Evolutionary conservation across 53 echinoderm and acorn worm species (phyloP), one percentile per base, ranked within the genome.

Genomic region (Patiria pectinifera): DNA sequence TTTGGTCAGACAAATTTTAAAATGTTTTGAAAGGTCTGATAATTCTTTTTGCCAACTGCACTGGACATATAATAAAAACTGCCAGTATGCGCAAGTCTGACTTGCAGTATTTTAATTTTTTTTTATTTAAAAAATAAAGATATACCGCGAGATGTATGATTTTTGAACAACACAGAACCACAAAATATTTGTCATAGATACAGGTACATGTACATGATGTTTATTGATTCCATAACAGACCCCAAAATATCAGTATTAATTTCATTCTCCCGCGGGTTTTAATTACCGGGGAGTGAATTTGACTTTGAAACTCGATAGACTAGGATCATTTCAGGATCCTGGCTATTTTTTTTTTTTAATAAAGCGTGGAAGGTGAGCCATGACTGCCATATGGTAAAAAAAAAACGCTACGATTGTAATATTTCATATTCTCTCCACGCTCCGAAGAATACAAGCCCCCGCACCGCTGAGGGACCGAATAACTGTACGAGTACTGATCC

Each of bases 371-470:
- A 63, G n/a, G n/a, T 62, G 48, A 48, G 69, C 9, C 70, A 7
- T 21, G 15, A 69, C 25, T 23, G 45, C 89, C 89, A 89, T 89
- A 80, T 89, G 89, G 89, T 89, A 63, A 48, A 80, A 66, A 81
- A 62, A 21, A 2, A 15, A 13, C 21, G 24, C 21, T 11, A 44
- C 61, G 9, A 24, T 8, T 11, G 80, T 89, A 24, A 46, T 81
- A 80, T 81, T 80, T 89, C 82, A 80, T 89, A 47, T 81, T 69
- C 81, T 9, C 4, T 25, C 24, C 81, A 89, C 71, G 89, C 49
- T 80, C 45, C 21, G 47, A 59, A 45, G n/a, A 48, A 26, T 80
- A 81, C 89, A 49, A 15, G 21, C 59, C 26, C 59, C 76, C 71
- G 25, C 76, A 22, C 53, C 2, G 76, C 48, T 10, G 59, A 75